A percentile compares a stretch with the other conserved stretches of the same genome.
Evolutionary conservation across 2,797 vertebrate genomes (phyloP).

Genomic region (Sphenodon punctatus): DNA sequence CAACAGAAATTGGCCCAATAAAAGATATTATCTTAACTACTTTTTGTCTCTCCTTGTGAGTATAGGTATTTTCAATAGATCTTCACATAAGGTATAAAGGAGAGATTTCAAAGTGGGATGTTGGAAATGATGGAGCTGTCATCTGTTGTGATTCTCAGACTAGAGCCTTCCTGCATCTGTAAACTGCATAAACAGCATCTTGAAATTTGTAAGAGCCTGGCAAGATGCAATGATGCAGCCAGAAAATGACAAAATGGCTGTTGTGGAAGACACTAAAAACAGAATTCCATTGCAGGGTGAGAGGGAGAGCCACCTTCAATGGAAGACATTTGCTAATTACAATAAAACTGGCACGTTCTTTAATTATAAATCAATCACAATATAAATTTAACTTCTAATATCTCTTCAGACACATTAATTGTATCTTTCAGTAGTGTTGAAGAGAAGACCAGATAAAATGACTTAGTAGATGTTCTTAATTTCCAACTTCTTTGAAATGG

Average conservation of each 20-base stretch:
- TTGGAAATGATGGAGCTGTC: constrained; percentile 12
- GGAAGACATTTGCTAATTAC: constrained; percentile 4
- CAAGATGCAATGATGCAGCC: constrained; percentile 9
- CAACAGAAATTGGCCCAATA: too few relatives aligned
- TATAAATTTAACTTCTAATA: not conserved
- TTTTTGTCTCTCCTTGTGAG: too few relatives aligned
- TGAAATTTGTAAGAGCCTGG: not conserved
- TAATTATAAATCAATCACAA: not conserved
- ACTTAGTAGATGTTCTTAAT: not conserved
- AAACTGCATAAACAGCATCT: constrained; percentile 35
- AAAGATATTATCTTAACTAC: too few relatives aligned
- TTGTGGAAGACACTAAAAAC: not conserved
- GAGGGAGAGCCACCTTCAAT: not conserved
- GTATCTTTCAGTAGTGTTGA: not conserved
- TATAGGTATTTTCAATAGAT: not conserved
- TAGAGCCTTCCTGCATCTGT: not conserved
- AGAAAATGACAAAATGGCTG: not conserved
- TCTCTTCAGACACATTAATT: not conserved
- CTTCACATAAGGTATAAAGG: not conserved
- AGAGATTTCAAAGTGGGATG: constrained; percentile 21
- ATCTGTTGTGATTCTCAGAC: not conserved
- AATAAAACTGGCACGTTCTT: not conserved
- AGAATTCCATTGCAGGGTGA: not conserved
- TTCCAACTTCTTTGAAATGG: not conserved
- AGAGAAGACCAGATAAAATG: not conserved